Evolutionary conservation across 2,888 invertebrate species (phyloP), one percentile per base, ranked within the genome.

Genomic region (Catocala nupta): DNA sequence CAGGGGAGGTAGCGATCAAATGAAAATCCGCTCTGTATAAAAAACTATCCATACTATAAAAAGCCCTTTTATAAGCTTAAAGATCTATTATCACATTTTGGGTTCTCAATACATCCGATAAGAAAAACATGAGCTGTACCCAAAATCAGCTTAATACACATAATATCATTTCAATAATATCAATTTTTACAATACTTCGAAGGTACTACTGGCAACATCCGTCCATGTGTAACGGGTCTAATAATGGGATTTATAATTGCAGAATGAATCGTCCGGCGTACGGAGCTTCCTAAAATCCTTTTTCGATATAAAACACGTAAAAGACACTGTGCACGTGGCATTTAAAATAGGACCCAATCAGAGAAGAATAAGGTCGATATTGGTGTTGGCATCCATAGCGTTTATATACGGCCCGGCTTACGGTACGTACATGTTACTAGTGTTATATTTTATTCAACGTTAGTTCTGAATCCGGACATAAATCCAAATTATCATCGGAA

Each of bases 281-380:
- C 68, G 83, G 63, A 78, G 80, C 67, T 91, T 88, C 71, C 75
- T 92, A 1, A 92, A 87, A 84, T 86, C 88, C 64, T 94, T 95
- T 80, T 95, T 95, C 77, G 90, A 95, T 81, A 75, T 93, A 34
- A 89, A 90, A 76, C 94, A 95, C 75, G 92, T 95, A 33, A 90
- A 86, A 63, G 93, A 95, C 54, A 94, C 95, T 0, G 78, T 95
- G 5, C 84, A 86, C 52, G 93, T 95, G 1, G 94, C 93, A 52
- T 95, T 95, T 81, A 95, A 93, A 85, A 90, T 86, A 25, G 93
- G 92, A 64, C 91, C 92, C 43, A 89, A 92, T 73, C 71, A 83
- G 7, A 75, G 93, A 11, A 80, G 90, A 39, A 80, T 81, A 76
- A 93, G 92, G 81, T 90, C 90, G 8, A 89, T 92, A 77, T 85